Base-by-base conservation (phyloP, 2,888 invertebrate species). In the Patella depressa region DNA sequence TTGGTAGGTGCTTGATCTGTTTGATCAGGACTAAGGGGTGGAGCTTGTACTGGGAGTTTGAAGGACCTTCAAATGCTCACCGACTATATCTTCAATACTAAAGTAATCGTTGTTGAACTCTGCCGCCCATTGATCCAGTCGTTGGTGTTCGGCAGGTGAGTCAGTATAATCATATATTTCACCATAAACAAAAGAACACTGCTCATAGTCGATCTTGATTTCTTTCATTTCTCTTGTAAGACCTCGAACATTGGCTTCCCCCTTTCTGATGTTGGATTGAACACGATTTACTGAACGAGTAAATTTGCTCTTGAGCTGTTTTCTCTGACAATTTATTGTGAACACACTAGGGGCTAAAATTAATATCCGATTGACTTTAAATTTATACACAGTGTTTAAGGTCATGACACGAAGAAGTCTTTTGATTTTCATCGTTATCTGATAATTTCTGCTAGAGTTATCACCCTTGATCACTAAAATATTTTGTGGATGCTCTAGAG, bases 151-250 rank as follows among this genome's bases (percentile, higher is more conserved):
- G 2, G 24, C 9, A 24, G 65, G 65, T 45, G 9, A 7, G 24
- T 65, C 65, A 3, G 65, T 65, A 9, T 24, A 24, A 11, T 65
- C 65, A 24, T 65, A 65, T 5, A 65, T 12, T 65, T 65, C 65
- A 19, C 65, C 65, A 65, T 65, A 24, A 65, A 65, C 65, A 65
- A 65, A 65, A 3, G 65, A 65, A 24, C 65, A 65, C 65, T 65
- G 65, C 24, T 65, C 65, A 11, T 65, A 9, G 19, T 65, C 65
- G 0, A 11, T 11, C 11, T 11, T 15, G 11, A 24, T 65, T 65
- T 65, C 24, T 65, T 65, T 65, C 7, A 19, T 19, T 65, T 65
- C 65, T 15, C 65, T 9, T 14, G 19, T 65, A 12, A 65, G 24
- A 9, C 65, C 9, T 65, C 14, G 19, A 4, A 24, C 11, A 24